A percentile compares a stretch with the other conserved stretches of the same genome.
These are phyloP conservation scores for Hydrophis major DNA, from an alignment of 2,797 vertebrate species.

Conservation along the genomic window DNA sequence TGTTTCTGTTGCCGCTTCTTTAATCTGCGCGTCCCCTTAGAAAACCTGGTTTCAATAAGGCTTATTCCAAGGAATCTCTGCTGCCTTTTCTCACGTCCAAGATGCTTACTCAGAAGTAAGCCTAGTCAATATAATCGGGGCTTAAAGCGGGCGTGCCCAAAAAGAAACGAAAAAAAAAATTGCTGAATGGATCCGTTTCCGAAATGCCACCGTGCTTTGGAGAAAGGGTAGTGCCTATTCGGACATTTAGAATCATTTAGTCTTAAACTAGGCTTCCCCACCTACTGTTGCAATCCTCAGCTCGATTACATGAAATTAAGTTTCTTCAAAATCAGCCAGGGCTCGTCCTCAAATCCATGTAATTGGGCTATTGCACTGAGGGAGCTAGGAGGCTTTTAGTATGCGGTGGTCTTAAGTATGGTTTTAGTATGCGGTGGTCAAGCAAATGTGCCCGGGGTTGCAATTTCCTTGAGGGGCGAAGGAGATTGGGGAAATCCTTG, in stretches of 20 bases:
- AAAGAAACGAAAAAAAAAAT: not conserved
- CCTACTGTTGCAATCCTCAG: not conserved
- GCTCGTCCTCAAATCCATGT: no score
- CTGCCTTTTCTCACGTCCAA: not conserved
- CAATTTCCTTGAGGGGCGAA: not conserved
- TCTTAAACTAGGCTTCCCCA: not conserved
- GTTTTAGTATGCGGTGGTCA: not conserved
- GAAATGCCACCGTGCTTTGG: not conserved
- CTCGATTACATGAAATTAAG: not conserved
- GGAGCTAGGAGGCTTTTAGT: not conserved
- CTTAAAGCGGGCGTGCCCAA: not conserved
- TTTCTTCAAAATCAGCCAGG: not conserved
- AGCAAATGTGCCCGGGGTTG: not conserved
- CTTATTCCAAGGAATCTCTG: no score
- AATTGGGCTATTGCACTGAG: not conserved
- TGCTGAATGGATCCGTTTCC: not conserved
- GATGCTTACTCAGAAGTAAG: not conserved
- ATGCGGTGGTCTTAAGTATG: not conserved
- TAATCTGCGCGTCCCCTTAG: not conserved
- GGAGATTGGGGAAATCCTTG: not conserved
- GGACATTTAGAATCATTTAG: not conserved
- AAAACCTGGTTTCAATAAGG: not conserved
- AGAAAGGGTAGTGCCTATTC: not conserved
- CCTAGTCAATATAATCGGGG: not conserved
- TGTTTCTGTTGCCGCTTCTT: not conserved